These are phyloP conservation scores for Tenualosa thibaudeaui DNA, from an alignment of 2,797 vertebrate genomes.

Conservation along the genomic window DNA sequence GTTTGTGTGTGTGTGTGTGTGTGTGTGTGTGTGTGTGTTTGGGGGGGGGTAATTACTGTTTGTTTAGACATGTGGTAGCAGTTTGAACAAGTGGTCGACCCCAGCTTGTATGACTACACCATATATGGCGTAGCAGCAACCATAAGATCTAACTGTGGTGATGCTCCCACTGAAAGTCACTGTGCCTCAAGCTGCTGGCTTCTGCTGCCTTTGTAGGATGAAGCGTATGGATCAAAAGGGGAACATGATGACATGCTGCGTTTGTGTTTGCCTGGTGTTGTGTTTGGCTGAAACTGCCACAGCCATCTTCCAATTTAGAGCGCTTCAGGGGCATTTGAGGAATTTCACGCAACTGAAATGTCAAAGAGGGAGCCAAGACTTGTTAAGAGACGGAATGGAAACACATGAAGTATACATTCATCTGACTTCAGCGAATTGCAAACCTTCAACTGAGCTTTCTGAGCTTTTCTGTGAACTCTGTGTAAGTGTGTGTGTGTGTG, in stretches of 20 bases:
- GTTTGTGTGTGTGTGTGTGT: not conserved
- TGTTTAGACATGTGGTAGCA: constrained; percentile 40
- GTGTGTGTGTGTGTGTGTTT: too few relatives aligned
- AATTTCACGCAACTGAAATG: not conserved
- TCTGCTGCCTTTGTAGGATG: too few relatives aligned
- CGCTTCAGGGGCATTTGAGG: not conserved
- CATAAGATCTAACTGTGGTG: not conserved
- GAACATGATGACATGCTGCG: too few relatives aligned
- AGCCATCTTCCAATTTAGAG: not conserved
- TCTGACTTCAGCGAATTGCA: not conserved
- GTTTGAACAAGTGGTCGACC: constrained; percentile 26
- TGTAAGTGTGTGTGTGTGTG: not conserved
- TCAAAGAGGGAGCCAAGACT: not conserved
- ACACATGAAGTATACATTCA: not conserved
- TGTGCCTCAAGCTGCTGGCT: not conserved
- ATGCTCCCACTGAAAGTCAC: not conserved
- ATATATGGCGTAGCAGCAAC: constrained; percentile 38
- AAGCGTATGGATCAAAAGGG: too few relatives aligned
- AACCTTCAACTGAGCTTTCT: not conserved
- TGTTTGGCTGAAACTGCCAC: not conserved
- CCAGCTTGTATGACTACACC: constrained; percentile 25
- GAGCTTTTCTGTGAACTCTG: not conserved
- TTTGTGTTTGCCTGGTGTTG: not conserved
- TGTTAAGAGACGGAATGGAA: not conserved
- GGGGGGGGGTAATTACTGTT: constrained; percentile 30